phyloP scores from a whole-genome alignment of 2,797 vertebrate genomes.

The Microhierax caerulescens region DNA sequence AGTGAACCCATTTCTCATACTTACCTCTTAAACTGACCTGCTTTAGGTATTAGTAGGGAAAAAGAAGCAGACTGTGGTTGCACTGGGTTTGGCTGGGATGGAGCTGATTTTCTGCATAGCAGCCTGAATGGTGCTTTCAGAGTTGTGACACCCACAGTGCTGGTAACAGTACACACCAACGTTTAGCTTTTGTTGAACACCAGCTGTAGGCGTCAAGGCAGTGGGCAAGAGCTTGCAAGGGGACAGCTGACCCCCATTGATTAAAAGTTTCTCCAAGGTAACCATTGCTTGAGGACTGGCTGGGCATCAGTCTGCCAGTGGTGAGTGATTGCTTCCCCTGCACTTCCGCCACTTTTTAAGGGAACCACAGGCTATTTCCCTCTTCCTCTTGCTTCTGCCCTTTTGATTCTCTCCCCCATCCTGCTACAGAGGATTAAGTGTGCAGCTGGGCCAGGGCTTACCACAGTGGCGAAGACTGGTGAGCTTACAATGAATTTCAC shows the following conservation, averaged over 20 bases:
- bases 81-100: background rate
- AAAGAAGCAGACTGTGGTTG: background rate
- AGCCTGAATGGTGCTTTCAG: accelerated
- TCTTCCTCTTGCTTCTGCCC: background rate
- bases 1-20: background rate
- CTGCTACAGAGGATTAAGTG: background rate
- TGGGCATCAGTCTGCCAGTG: background rate
- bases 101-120: background rate
- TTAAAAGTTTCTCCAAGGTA: background rate
- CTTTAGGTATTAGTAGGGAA: background rate
- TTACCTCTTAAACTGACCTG: background rate
- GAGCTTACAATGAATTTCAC: background rate
- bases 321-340: accelerated
- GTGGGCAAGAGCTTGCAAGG: background rate
- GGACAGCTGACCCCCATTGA: background rate
- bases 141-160: background rate
- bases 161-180: background rate
- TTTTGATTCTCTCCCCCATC: background rate
- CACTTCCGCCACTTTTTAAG: background rate
- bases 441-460: background rate
- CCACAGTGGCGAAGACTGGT: background rate
- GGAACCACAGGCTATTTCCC: background rate
- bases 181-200: background rate
- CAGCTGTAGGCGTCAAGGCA: accelerated
- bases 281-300: background rate